Base-by-base conservation (phyloP, 2,113 vertebrate genomes). In the Numida meleagris region DNA sequence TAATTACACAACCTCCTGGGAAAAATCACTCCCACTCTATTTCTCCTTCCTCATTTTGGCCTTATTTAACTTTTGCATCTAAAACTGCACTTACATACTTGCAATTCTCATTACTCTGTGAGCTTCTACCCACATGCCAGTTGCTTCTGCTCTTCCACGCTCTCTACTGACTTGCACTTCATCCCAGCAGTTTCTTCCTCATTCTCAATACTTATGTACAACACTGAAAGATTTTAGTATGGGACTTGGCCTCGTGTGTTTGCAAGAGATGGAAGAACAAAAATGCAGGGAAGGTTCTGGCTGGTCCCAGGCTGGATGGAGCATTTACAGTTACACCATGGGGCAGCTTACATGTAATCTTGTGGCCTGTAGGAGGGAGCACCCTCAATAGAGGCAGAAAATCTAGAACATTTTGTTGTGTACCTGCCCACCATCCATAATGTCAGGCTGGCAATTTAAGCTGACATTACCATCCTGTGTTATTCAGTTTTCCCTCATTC, bases 1-100 rank as follows among this genome's bases (percentile, higher is more conserved):
- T 93, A 95, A 95, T 91, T 86, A 83, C 88, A 89, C 36, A 50
- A 50, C 43, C 61, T 83, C 89, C 80, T 93, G 88, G 53, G 73
- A 95, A 95, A 94, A 93, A 96, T 78, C 65, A 84, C 83, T 91
- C 93, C 91, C 65, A 93, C 90, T 86, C 57, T 83, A 46, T 89
- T 91, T 79, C 24, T 8, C 76, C 61, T 94, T 89, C 40, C 73
- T 94, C 18, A 27, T 83, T 94, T 91, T 83, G 20, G 2, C 29
- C 61, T 57, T 79, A 25, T 82, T 57, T 83, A 91, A 86, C 77
- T 93, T 50, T 65, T 74, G 27, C 48, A 43, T 61, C 76, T 79
- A 72, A 88, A 84, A 75, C n/a, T 59, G 43, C 27, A 43, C 31
- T 63, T 68, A 77, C 20, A 83, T n/a, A 61, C 61, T 80, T 91